Evolutionary conservation across 2,888 invertebrate species (phyloP).

Genomic region (Watsonalla cultraria): DNA sequence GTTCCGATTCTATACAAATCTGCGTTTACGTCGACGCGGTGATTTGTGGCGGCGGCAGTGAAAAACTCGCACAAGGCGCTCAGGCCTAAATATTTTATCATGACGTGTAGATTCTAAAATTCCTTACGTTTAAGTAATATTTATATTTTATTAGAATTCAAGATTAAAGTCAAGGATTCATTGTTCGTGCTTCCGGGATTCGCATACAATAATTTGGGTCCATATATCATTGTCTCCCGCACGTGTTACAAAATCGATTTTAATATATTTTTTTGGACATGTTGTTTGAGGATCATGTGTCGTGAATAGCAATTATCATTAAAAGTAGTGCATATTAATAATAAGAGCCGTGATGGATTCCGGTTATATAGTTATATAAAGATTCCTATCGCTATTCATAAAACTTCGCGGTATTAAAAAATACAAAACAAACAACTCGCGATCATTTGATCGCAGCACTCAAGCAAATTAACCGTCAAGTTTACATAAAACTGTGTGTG

Average conservation of each 20-base stretch:
- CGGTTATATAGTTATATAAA: too few relatives aligned
- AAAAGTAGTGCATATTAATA: too few relatives aligned
- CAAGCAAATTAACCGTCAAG: constrained; percentile 28
- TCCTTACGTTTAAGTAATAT: too few relatives aligned
- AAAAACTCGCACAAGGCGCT: too few relatives aligned
- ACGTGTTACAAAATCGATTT: constrained; percentile 20
- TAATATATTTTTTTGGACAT: constrained; percentile 21
- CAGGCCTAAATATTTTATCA: too few relatives aligned
- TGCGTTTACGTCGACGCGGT: too few relatives aligned
- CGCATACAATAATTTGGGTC: constrained; percentile 11
- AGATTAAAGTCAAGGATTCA: neutral
- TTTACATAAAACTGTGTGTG: constrained; percentile 17
- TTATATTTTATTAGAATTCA: neutral
- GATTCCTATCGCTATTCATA: neutral
- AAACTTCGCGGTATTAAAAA: neutral
- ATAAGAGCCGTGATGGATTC: too few relatives aligned
- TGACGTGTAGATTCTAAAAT: too few relatives aligned
- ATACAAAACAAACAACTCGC: constrained; percentile 1
- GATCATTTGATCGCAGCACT: constrained; percentile 30
- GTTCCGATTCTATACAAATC: too few relatives aligned
- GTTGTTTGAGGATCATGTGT: neutral
- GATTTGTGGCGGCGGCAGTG: too few relatives aligned
- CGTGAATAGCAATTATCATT: too few relatives aligned
- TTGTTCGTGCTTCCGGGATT: neutral
- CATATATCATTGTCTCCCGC: constrained; percentile 25